Evolutionary conservation across 1,140 invertebrate genomes (phyloP).

Genomic region (Maconellicoccus hirsutus): DNA sequence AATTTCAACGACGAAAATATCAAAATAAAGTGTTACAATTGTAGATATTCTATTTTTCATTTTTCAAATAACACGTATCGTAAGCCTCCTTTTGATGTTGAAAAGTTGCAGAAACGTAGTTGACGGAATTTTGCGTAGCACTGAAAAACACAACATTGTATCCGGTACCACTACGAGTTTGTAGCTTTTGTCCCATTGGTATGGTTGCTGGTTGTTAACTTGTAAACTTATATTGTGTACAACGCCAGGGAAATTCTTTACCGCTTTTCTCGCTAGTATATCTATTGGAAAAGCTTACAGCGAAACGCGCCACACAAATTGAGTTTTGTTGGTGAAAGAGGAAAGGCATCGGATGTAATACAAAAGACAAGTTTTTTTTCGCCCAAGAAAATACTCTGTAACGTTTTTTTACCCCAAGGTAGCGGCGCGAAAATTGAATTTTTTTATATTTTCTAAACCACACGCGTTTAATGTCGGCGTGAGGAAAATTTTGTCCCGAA

Average conservation of each 20-base stretch:
- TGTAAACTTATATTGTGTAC: constrained; percentile 16
- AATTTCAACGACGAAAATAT: too few relatives aligned
- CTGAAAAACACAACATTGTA: constrained; percentile 14
- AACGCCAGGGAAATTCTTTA: constrained; percentile 20
- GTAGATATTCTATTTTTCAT: too few relatives aligned
- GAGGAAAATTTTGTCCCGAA: background rate
- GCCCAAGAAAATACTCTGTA: background rate
- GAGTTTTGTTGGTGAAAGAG: constrained; percentile 14
- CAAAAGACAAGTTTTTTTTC: background rate
- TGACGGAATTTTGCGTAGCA: background rate
- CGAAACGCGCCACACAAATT: constrained; percentile 16
- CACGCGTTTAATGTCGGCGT: background rate
- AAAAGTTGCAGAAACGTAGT: too few relatives aligned
- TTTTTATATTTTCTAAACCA: background rate
- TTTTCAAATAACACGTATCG: too few relatives aligned
- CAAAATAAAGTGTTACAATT: too few relatives aligned
- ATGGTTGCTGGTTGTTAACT: constrained; percentile 22
- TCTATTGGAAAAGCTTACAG: constrained; percentile 18
- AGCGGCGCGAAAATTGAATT: constrained; percentile 3
- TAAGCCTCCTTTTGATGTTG: too few relatives aligned
- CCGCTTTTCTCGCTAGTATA: constrained; percentile 15
- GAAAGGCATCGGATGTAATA: background rate
- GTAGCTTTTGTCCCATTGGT: constrained; percentile 22
- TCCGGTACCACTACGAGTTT: background rate
- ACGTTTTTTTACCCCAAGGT: background rate